A percentile compares a stretch with the other conserved stretches of the same genome.
Evolutionary conservation across 1,140 invertebrate species (phyloP).

Genomic region (Zaprionus gabonicus): DNA sequence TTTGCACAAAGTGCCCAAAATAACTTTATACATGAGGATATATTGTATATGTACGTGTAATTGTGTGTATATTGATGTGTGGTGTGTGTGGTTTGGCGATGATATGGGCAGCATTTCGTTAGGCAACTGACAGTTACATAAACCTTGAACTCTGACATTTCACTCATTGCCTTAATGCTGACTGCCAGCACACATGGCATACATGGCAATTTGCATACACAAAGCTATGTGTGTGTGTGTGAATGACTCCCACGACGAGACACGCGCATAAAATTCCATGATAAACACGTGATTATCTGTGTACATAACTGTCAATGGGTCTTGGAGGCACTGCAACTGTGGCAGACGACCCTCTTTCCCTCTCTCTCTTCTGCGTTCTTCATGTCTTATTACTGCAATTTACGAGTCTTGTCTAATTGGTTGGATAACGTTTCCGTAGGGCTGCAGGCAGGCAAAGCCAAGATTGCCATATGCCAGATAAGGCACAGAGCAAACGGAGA

Average conservation of each 20-base stretch:
- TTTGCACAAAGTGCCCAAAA: slow-evolving; percentile 7
- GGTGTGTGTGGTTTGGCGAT: background rate
- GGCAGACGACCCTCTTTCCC: background rate
- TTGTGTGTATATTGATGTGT: background rate
- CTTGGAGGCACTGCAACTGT: slow-evolving; percentile 38
- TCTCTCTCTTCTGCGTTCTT: background rate
- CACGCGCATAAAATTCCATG: slow-evolving; percentile 75
- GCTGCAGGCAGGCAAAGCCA: background rate
- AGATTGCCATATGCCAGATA: background rate
- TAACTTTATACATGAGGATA: slow-evolving; percentile 7
- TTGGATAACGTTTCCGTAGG: slow-evolving; percentile 20
- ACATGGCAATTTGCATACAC: slow-evolving; percentile 30
- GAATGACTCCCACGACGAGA: slow-evolving; percentile 53
- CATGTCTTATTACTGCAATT: slow-evolving; percentile 3
- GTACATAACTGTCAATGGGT: slow-evolving; percentile 58
- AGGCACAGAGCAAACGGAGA: background rate
- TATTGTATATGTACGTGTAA: background rate
- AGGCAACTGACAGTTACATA: slow-evolving; percentile 34
- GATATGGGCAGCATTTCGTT: slow-evolving; percentile 11
- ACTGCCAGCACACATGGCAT: slow-evolving; percentile 27
- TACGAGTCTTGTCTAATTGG: slow-evolving; percentile 29
- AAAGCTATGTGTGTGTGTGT: slow-evolving; percentile 17
- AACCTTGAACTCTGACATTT: slow-evolving; percentile 78
- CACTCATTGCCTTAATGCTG: background rate
- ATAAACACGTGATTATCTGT: slow-evolving; percentile 80